Conservation (phyloP, 2,113 vertebrate genomes). For the Carassius carassius region DNA sequence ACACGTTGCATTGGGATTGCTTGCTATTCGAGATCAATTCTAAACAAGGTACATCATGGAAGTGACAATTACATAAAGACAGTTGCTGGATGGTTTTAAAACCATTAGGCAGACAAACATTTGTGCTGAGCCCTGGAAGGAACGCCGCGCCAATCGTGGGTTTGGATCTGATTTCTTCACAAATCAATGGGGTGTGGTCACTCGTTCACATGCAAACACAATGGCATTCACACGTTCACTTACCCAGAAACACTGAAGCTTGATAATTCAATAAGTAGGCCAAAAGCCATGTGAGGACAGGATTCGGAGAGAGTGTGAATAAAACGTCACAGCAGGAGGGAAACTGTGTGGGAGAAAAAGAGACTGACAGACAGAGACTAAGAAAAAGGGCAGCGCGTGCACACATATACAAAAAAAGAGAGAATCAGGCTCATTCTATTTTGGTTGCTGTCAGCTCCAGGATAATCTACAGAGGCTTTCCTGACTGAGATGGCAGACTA, state of each 20-base stretch:
- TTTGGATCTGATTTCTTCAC: conserved; percentile 47
- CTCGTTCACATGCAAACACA: conserved; percentile 19
- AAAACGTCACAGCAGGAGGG: conserved; percentile 20
- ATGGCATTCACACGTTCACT: conserved; percentile 10
- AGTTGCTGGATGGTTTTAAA: conserved; percentile 25
- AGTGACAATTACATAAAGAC: too few relatives aligned
- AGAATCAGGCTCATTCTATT: conserved; percentile 53
- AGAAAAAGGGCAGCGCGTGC: neutral
- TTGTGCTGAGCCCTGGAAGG: conserved; percentile 1
- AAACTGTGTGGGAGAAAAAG: conserved; percentile 30
- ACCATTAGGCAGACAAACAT: conserved; percentile 25
- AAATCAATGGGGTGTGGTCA: conserved; percentile 47
- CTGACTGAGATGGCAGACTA: conserved; percentile 45
- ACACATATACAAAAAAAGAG: neutral
- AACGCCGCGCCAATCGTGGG: conserved; percentile 35
- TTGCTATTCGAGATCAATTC: too few relatives aligned
- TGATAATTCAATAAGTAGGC: conserved; percentile 72
- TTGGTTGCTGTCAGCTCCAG: conserved; percentile 55
- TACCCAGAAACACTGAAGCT: conserved; percentile 47
- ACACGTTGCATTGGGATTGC: too few relatives aligned
- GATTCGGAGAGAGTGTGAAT: conserved; percentile 30
- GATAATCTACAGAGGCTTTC: conserved; percentile 50
- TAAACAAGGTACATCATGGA: neutral
- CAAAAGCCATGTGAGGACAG: conserved; percentile 76
- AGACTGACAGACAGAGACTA: conserved; percentile 29